A percentile compares a stretch with the other conserved stretches of the same genome.
phyloP scores from a whole-genome alignment of 2,888 invertebrate species.

The Drosophila kokeensis region DNA sequence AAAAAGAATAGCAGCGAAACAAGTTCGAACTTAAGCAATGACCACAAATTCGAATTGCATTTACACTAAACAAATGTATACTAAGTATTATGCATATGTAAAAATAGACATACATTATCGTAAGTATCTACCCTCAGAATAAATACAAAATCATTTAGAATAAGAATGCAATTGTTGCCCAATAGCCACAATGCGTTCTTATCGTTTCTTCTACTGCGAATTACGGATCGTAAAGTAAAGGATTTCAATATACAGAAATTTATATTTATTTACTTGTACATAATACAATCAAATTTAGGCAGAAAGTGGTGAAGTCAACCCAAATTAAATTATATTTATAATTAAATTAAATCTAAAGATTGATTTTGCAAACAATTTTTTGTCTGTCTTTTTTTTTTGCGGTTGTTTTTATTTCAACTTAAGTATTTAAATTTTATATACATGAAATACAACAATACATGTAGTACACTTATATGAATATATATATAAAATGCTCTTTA shows the following conservation, averaged over 20 bases:
- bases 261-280: not conserved
- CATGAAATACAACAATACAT: not conserved
- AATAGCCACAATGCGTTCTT: not conserved
- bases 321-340: not conserved
- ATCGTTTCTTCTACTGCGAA: not conserved
- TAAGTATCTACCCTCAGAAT: not conserved
- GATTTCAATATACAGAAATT: not conserved
- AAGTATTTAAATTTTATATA: not conserved
- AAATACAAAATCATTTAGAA: not conserved
- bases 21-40: slow-evolving; percentile 11
- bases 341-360: not conserved
- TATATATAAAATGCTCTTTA: not conserved
- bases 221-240: not conserved
- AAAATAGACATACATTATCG: not conserved
- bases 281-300: no score
- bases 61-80: not conserved
- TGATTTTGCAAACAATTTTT: not conserved
- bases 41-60: not conserved
- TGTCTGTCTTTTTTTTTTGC: not conserved
- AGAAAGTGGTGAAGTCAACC: no score
- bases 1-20: slow-evolving; percentile 2
- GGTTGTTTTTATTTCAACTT: not conserved
- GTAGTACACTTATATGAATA: not conserved
- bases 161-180: not conserved
- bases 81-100: not conserved